Percentiles rank a stretch among this genome's conserved stretches.
Conservation (phyloP, 2,888 invertebrate genomes). For the Rhodophaea formosa region DNA sequence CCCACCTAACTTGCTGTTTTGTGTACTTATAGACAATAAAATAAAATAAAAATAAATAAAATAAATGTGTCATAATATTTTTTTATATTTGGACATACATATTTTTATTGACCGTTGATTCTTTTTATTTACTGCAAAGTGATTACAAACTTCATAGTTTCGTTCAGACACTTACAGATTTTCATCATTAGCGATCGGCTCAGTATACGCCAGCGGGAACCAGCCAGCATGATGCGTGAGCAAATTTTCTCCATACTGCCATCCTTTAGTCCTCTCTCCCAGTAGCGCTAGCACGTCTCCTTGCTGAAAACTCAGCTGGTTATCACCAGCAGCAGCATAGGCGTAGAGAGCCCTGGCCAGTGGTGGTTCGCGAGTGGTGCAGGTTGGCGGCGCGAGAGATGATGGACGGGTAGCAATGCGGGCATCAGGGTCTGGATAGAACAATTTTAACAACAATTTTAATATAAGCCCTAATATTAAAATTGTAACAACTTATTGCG, state of each 20-base stretch:
- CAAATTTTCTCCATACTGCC: slow-evolving; percentile 98
- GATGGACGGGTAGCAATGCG: slow-evolving; percentile 81
- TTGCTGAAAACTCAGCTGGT: slow-evolving; percentile 95
- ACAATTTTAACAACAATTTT: too few relatives aligned
- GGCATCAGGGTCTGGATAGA: slow-evolving; percentile 52
- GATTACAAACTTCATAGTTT: too few relatives aligned
- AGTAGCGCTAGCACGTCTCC: slow-evolving; percentile 93
- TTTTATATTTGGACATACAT: too few relatives aligned
- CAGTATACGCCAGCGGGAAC: slow-evolving; percentile 98
- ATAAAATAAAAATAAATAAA: too few relatives aligned
- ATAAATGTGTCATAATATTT: too few relatives aligned
- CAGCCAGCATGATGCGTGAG: slow-evolving; percentile 95
- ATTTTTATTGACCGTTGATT: too few relatives aligned
- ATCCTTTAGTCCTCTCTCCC: slow-evolving; percentile 95
- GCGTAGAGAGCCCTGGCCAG: slow-evolving; percentile 93
- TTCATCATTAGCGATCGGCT: slow-evolving; percentile 86
- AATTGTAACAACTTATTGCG: too few relatives aligned
- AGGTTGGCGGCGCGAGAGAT: slow-evolving; percentile 83
- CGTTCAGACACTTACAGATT: slow-evolving; percentile 83
- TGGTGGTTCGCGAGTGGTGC: slow-evolving; percentile 84
- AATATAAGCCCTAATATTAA: too few relatives aligned
- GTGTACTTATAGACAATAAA: too few relatives aligned
- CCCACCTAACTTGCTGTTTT: too few relatives aligned
- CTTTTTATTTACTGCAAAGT: too few relatives aligned
- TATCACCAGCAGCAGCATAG: slow-evolving; percentile 93